Percentiles rank a stretch among this genome's conserved stretches.
These are phyloP conservation scores for Catharus bicknelli DNA, from an alignment of 2,113 vertebrate genomes.

Conservation along the genomic window DNA sequence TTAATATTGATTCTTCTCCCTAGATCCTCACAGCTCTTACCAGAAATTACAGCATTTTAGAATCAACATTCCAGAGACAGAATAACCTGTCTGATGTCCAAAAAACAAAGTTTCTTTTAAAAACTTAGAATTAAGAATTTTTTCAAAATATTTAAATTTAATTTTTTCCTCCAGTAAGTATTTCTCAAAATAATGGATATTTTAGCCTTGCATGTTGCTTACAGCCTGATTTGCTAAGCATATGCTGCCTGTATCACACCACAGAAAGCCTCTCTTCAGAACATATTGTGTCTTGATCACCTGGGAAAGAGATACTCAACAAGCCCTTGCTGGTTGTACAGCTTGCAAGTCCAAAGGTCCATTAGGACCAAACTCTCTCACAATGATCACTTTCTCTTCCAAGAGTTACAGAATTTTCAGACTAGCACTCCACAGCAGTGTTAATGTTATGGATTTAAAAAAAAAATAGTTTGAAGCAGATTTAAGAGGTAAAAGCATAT, in stretches of 20 bases:
- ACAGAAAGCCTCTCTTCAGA: neutral
- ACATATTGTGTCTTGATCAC: neutral
- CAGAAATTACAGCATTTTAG: neutral
- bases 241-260: neutral
- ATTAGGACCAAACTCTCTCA: neutral
- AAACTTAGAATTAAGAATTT: neutral
- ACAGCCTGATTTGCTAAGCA: neutral
- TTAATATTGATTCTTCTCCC: neutral
- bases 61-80: neutral
- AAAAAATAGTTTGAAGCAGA: neutral
- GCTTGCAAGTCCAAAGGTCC: neutral
- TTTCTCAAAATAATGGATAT: neutral
- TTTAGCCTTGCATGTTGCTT: neutral
- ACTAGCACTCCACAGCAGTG: neutral
- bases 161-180: neutral
- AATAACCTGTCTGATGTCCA: neutral
- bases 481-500: constrained; percentile 5
- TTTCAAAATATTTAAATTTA: neutral
- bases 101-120: fast-evolving
- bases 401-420: neutral
- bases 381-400: neutral
- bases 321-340: neutral
- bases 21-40: neutral
- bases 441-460: neutral
- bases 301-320: neutral